Evolutionary conservation across 2,797 vertebrate genomes (phyloP).

Genomic region (Silurus lanzhouensis): DNA sequence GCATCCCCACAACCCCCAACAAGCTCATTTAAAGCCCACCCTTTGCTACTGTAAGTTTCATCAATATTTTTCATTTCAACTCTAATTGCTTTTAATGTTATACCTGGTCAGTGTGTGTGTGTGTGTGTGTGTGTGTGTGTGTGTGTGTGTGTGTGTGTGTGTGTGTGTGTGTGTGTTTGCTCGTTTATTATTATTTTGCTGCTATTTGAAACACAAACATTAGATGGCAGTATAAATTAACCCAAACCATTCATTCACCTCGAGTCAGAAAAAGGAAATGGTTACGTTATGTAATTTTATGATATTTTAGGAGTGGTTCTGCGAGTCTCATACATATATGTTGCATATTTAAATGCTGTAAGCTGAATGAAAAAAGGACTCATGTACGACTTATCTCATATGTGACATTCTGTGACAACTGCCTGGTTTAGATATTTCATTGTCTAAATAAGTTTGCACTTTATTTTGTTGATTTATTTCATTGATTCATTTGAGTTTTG

Average conservation of each 20-base stretch:
- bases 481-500: neutral
- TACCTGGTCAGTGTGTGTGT: too few species aligned
- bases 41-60: too few species aligned
- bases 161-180: too few species aligned
- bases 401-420: neutral
- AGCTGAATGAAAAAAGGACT: neutral
- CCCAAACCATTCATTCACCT: neutral
- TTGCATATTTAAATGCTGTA: neutral
- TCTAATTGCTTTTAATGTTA: too few species aligned
- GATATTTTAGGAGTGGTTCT: neutral
- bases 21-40: too few species aligned
- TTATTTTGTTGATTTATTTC: neutral
- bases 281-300: neutral
- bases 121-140: too few species aligned
- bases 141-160: too few species aligned
- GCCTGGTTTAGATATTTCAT: neutral
- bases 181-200: neutral
- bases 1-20: too few species aligned
- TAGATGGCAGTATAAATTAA: conserved; percentile 39
- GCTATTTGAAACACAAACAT: conserved; percentile 21
- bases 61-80: too few species aligned
- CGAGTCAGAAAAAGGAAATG: neutral
- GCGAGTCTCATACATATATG: neutral
- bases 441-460: neutral
- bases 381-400: neutral